Percentiles rank a stretch among this genome's conserved stretches.
These are phyloP conservation scores for Drosophila simulans DNA, from an alignment of 1,140 invertebrate species.

Conservation along the genomic window DNA sequence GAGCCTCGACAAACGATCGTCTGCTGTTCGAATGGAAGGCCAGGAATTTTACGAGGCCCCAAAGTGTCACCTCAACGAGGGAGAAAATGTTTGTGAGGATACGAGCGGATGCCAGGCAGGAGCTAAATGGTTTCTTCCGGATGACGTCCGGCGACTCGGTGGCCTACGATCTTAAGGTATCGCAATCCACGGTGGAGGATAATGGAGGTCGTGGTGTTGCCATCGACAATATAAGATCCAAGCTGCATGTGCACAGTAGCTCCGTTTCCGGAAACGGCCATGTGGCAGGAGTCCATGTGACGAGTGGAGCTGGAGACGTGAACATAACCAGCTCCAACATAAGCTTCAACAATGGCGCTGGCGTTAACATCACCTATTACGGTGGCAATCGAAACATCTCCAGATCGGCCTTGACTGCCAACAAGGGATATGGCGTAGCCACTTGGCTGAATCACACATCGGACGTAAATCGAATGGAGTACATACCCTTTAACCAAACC, in stretches of 20 bases:
- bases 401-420: conserved; percentile 90
- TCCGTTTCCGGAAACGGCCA: conserved; percentile 95
- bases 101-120: conserved; percentile 88
- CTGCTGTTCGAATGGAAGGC: conserved; percentile 89
- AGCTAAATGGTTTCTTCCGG: conserved; percentile 90
- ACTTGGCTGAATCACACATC: conserved; percentile 95
- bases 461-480: conserved; percentile 88
- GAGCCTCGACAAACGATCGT: conserved; percentile 88
- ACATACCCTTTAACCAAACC: conserved; percentile 91
- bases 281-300: conserved; percentile 94
- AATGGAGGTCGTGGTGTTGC: conserved; percentile 97
- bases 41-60: conserved; percentile 92
- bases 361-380: conserved; percentile 95
- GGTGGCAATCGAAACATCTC: conserved; percentile 96
- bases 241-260: conserved; percentile 91
- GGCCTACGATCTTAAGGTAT: conserved; percentile 94
- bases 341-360: conserved; percentile 95
- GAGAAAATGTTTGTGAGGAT: conserved; percentile 92
- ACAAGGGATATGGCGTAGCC: conserved; percentile 93
- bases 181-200: conserved; percentile 91
- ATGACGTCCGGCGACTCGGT: conserved; percentile 91
- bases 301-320: conserved; percentile 94
- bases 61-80: conserved; percentile 92
- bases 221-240: conserved; percentile 93
- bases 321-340: conserved; percentile 96